Percentiles rank a stretch among this genome's conserved stretches.
phyloP scores from a whole-genome alignment of 2,113 vertebrate species.

The Gallinago paraguaiae region DNA sequence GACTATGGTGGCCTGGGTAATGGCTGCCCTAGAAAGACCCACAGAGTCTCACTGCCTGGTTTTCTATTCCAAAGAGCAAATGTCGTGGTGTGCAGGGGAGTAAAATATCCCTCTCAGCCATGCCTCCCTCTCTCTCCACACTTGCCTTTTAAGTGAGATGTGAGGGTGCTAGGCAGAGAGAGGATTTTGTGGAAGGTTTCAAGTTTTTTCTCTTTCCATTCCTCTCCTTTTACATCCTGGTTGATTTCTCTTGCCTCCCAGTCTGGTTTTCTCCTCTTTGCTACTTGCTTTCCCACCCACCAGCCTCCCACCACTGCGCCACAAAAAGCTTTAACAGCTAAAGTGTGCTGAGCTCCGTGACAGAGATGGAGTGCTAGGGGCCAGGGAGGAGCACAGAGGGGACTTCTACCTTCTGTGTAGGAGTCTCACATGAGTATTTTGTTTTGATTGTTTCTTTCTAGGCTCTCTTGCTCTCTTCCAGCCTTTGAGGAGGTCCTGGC shows the following conservation, averaged over 20 bases:
- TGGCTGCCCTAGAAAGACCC: background rate
- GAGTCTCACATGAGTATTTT: background rate
- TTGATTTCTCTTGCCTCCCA: constrained; percentile 46
- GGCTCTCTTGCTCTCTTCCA: constrained; percentile 35
- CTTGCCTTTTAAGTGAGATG: background rate
- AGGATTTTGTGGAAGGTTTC: background rate
- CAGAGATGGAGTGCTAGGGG: constrained; percentile 2
- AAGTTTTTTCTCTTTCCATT: background rate
- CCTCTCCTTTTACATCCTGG: background rate
- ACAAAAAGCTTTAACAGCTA: constrained; percentile 69
- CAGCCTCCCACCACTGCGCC: constrained; percentile 57
- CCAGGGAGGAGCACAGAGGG: background rate
- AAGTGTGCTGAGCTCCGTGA: background rate
- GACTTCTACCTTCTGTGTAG: constrained; percentile 12
- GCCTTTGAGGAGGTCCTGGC: background rate
- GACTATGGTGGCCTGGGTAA: background rate
- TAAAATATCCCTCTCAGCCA: background rate
- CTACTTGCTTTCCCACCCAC: constrained; percentile 67
- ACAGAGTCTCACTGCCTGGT: background rate
- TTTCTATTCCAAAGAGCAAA: background rate
- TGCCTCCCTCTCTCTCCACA: background rate
- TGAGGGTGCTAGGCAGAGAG: background rate
- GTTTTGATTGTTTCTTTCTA: constrained; percentile 2
- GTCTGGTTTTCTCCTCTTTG: constrained; percentile 26
- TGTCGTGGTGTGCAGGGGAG: background rate